These are phyloP conservation scores for Liodrosophila aerea DNA, from an alignment of 2,888 invertebrate species.

Conservation along the genomic window DNA sequence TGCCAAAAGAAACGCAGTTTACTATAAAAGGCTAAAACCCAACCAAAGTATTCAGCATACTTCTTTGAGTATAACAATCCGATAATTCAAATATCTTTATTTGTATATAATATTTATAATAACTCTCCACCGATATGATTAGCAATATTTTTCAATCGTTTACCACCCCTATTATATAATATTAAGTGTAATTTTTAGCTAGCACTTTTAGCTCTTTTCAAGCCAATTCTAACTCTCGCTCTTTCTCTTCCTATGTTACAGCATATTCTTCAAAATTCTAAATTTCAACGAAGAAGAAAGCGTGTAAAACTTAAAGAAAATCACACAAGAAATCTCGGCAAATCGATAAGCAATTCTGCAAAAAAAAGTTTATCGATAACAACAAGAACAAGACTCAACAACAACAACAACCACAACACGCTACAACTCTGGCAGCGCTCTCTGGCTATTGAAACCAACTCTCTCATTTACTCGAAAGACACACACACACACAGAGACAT, in stretches of 20 bases:
- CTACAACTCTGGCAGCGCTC: conserved; percentile 73
- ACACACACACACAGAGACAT: conserved; percentile 22
- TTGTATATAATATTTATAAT: too few relatives aligned
- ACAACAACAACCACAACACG: conserved; percentile 67
- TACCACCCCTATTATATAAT: too few relatives aligned
- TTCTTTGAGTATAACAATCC: too few relatives aligned
- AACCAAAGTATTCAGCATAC: too few relatives aligned
- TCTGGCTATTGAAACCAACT: conserved; percentile 53
- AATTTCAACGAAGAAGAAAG: conserved; percentile 73
- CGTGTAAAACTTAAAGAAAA: conserved; percentile 69
- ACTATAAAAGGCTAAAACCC: too few relatives aligned
- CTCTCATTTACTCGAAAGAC: conserved; percentile 30
- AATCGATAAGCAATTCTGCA: conserved; percentile 55
- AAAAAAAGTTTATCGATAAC: conserved; percentile 38
- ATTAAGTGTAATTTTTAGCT: too few relatives aligned
- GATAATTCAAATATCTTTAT: too few relatives aligned
- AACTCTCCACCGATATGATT: too few relatives aligned
- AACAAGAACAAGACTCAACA: conserved; percentile 22
- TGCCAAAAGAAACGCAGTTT: too few relatives aligned
- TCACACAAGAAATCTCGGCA: conserved; percentile 58
- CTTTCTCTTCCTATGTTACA: conserved; percentile 37
- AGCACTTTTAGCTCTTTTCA: too few relatives aligned
- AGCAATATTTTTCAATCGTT: too few relatives aligned
- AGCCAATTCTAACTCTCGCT: background rate
- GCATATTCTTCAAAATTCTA: conserved; percentile 77